Conservation (phyloP, 2,888 invertebrate species). For the Leucophora obtusa region DNA sequence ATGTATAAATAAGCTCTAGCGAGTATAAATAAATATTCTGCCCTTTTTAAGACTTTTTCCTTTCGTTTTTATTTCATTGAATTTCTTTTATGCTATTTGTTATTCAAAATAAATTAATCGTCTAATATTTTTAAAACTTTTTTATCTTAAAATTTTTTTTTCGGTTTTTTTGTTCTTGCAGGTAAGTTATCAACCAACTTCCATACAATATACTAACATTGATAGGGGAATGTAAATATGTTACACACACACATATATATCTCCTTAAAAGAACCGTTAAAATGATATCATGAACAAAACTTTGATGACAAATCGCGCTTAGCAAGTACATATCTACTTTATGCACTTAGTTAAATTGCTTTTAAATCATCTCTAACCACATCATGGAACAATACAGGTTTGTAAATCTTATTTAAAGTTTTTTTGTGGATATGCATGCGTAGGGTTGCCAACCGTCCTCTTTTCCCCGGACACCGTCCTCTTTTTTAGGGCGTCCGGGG, state of each 20-base stretch:
- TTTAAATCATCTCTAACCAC: slow-evolving; percentile 48
- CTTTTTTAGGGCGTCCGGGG: no score
- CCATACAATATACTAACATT: no score
- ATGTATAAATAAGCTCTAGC: slow-evolving; percentile 41
- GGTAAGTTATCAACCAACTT: slow-evolving; percentile 31
- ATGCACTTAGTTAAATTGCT: slow-evolving; percentile 60
- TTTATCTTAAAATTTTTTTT: slow-evolving; percentile 21
- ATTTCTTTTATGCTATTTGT: slow-evolving; percentile 31
- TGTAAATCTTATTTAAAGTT: slow-evolving; percentile 15
- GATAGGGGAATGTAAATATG: neutral
- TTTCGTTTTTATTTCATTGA: slow-evolving; percentile 5
- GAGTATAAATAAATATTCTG: slow-evolving; percentile 4
- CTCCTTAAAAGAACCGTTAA: slow-evolving; percentile 24
- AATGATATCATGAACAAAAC: slow-evolving; percentile 35
- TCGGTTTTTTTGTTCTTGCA: slow-evolving; percentile 16
- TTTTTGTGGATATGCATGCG: neutral
- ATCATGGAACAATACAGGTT: slow-evolving; percentile 4
- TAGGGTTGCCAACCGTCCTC: no score
- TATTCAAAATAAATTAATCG: slow-evolving; percentile 63
- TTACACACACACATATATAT: neutral
- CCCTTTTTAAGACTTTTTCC: slow-evolving; percentile 10
- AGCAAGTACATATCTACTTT: slow-evolving; percentile 38
- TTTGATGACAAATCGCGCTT: slow-evolving; percentile 58
- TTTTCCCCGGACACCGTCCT: no score
- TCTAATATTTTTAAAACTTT: slow-evolving; percentile 48